Evolutionary conservation across 2,113 vertebrate species (phyloP), one percentile per base, ranked within the genome.

Genomic region (Pontoporia blainvillei): DNA sequence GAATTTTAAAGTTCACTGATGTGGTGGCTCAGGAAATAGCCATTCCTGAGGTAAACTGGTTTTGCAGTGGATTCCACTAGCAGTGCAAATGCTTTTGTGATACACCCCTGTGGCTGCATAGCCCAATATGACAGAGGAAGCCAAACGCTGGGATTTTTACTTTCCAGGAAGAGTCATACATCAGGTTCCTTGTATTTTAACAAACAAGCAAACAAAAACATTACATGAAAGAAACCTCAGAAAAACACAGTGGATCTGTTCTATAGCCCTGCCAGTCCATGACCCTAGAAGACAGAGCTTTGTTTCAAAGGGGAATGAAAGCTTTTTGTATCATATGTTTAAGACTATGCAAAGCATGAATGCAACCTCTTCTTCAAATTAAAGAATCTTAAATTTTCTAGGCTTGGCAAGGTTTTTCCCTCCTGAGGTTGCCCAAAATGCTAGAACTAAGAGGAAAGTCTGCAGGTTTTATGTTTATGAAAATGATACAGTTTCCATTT

Each of bases 271-370:
- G 7, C 14, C 98, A 99, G 92, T 97, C 98, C 25, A 84, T 99
- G 98, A 98, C 98, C 27, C 85, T 99, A 41, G 96, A 97, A 1
- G 99, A 99, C 98, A 98, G 99, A 27, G 99, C 99, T 6, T 73
- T 99, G 86, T 99, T 99, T 72, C 99, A 99, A 90, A 98, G 98
- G 11, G 98, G 99, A 75, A 99, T 99, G 98, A 99, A 98, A 97
- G 99, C 99, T 0, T 99, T 76, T 99, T 83, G 99, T 99, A 64
- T 99, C 99, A 0, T 99, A 82, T 0, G 71, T 99, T 39, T 99
- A 99, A 98, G 99, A 99, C 29, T 99, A 99, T 34, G 99, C 98
- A 97, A 99, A 99, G 89, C 99, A 99, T 0, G 99, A 99, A 13
- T 99, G 99, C 41, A 99, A 98, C 8, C 98, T 99, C 0, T 99